Base-by-base conservation (phyloP, 2,888 invertebrate species). In the Dinocampus coccinellae region DNA sequence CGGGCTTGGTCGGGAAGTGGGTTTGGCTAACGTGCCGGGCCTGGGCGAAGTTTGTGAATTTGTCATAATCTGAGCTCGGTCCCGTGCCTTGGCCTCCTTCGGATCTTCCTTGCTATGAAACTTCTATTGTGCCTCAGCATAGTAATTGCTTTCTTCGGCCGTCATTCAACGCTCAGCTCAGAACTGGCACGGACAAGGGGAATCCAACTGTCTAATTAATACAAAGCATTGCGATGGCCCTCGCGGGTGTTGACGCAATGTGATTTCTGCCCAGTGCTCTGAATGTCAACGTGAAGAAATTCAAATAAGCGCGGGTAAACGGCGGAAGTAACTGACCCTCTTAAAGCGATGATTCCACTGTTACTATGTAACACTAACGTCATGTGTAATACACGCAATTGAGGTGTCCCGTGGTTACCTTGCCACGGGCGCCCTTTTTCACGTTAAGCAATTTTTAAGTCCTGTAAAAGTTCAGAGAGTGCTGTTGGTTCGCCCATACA, bases 191-290 rank as follows among this genome's bases (percentile, higher is more conserved):
- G 90, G 90, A 90, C 91, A 88, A 88, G 90, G 81, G 81, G 81
- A 80, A 82, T 82, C 82, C 80, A 81, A 82, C 82, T 82, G 82
- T 82, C 83, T 84, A 81, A 83, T 83, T 82, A 82, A 83, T 82
- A 83, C 82, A 83, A 81, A 83, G 91, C 90, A 91, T 91, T 90
- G 90, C 89, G 91, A 91, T 90, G 90, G 90, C 89, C 89, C 88
- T 87, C 85, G 86, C 87, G 88, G 88, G 88, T 89, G 88, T 89
- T 89, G 89, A 89, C 89, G 87, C 88, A 89, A 89, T 89, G 90
- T 91, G 91, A 91, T 91, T 91, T 91, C 90, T 90, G 90, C 90
- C 90, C 90, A 90, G 90, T 91, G 89, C 88, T 88, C 87, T 89
- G 87, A 88, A 88, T 72, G 91, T 91, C 89, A 91, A 91, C 87